phyloP scores from a whole-genome alignment of 2,113 vertebrate genomes.

The Speoplatyrhinus poulsoni region DNA sequence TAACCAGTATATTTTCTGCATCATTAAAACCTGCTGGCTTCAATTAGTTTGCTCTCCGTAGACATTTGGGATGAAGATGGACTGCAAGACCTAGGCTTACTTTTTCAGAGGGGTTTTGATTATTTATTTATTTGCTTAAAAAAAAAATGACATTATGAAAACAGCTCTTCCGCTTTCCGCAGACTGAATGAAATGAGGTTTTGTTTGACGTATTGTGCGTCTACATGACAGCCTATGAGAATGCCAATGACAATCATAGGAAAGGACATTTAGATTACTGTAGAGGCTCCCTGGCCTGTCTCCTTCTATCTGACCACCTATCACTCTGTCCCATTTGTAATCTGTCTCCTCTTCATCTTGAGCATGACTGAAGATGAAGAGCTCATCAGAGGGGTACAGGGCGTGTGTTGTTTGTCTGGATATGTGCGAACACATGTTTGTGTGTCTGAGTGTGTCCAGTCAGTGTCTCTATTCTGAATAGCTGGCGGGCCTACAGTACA shows the following conservation, averaged over 20 bases:
- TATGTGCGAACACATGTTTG: background rate
- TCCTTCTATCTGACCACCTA: slow-evolving; percentile 61
- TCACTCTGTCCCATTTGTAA: slow-evolving; percentile 68
- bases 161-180: slow-evolving; percentile 63
- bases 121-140: slow-evolving; percentile 8
- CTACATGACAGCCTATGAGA: slow-evolving; percentile 69
- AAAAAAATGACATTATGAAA: slow-evolving; percentile 61
- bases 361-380: slow-evolving; percentile 65
- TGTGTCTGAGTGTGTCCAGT: slow-evolving; percentile 15
- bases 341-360: slow-evolving; percentile 69
- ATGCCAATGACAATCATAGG: slow-evolving; percentile 73
- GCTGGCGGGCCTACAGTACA: slow-evolving; percentile 35
- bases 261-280: slow-evolving; percentile 72
- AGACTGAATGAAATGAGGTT: slow-evolving; percentile 53
- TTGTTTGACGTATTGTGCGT: slow-evolving; percentile 62
- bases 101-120: slow-evolving; percentile 21
- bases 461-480: slow-evolving; percentile 31
- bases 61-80: slow-evolving; percentile 71
- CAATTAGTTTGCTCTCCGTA: slow-evolving; percentile 69
- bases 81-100: slow-evolving; percentile 51
- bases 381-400: slow-evolving; percentile 52
- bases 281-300: slow-evolving; percentile 63
- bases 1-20: too few relatives aligned
- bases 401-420: slow-evolving; percentile 5
- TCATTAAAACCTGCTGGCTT: slow-evolving; percentile 46